A percentile compares a stretch with the other conserved stretches of the same genome.
Evolutionary conservation across 2,113 vertebrate genomes (phyloP).

Genomic region (Xenopus borealis): DNA sequence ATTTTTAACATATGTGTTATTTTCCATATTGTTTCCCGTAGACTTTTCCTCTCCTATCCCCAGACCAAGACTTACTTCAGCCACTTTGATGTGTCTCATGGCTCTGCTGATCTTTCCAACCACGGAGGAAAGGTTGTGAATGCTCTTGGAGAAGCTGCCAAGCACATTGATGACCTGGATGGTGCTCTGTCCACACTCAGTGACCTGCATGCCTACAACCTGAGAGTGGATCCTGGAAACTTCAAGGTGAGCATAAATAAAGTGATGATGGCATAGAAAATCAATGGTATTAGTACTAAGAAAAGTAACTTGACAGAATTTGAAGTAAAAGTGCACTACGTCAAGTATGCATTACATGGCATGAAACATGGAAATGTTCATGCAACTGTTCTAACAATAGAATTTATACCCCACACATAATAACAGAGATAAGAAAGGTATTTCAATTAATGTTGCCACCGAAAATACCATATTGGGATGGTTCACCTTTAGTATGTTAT

Average conservation of each 20-base stretch:
- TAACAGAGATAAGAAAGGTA: too few relatives aligned
- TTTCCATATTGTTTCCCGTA: slow-evolving; percentile 39
- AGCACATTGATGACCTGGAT: slow-evolving; percentile 68
- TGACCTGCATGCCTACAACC: slow-evolving; percentile 78
- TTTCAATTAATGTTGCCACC: too few relatives aligned
- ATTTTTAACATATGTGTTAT: not conserved
- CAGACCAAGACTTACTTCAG: slow-evolving; percentile 85
- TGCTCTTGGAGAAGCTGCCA: slow-evolving; percentile 60
- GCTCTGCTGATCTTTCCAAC: slow-evolving; percentile 56
- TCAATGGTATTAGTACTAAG: too few relatives aligned
- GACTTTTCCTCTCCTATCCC: slow-evolving; percentile 67
- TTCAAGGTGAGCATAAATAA: slow-evolving; percentile 70
- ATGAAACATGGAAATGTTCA: too few relatives aligned
- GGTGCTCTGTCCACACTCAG: slow-evolving; percentile 61
- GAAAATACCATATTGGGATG: too few relatives aligned
- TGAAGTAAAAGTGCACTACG: too few relatives aligned
- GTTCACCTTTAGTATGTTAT: too few relatives aligned
- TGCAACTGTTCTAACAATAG: too few relatives aligned
- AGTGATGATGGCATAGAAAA: not conserved
- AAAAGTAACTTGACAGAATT: too few relatives aligned
- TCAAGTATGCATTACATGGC: too few relatives aligned
- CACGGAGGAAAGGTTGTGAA: slow-evolving; percentile 68
- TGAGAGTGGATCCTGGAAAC: slow-evolving; percentile 81
- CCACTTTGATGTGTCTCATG: slow-evolving; percentile 69
- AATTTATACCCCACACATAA: too few relatives aligned